These are phyloP conservation scores for Caretta caretta DNA, from an alignment of 2,113 vertebrate genomes.

Conservation along the genomic window DNA sequence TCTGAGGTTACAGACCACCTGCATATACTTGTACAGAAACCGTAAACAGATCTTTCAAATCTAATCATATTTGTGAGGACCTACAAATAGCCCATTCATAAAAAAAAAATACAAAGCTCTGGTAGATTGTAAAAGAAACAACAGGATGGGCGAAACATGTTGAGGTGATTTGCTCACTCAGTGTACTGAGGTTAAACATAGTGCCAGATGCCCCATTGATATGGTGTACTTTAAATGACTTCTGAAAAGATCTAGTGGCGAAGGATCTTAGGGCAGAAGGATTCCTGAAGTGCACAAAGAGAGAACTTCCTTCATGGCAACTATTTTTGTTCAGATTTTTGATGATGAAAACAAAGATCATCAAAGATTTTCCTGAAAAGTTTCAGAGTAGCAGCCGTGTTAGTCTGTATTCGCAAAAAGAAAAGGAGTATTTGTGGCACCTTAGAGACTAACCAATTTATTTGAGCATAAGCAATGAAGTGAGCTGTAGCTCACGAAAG, in stretches of 20 bases:
- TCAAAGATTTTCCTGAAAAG: not conserved
- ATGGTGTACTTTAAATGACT: not conserved
- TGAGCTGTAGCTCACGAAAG: too few relatives aligned
- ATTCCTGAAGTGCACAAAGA: not conserved
- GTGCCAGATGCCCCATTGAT: not conserved
- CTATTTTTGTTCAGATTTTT: not conserved
- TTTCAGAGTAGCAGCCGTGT: too few relatives aligned
- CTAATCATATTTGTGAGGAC: not conserved
- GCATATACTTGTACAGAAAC: slow-evolving; percentile 15
- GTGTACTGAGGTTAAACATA: not conserved
- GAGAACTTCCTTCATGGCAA: not conserved
- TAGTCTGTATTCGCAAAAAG: too few relatives aligned
- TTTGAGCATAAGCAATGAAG: too few relatives aligned
- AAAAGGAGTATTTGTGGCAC: too few relatives aligned
- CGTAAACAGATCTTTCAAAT: not conserved
- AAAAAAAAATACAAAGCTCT: not conserved
- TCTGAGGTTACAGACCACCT: slow-evolving; percentile 48
- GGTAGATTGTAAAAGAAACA: not conserved
- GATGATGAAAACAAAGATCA: not conserved
- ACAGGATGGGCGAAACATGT: not conserved
- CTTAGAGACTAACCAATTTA: too few relatives aligned
- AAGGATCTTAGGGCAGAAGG: not conserved
- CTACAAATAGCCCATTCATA: not conserved
- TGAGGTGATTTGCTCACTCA: not conserved
- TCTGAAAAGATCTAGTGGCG: not conserved